These are phyloP conservation scores for Drosophila nasuta DNA, from an alignment of 1,140 invertebrate species.

Conservation along the genomic window DNA sequence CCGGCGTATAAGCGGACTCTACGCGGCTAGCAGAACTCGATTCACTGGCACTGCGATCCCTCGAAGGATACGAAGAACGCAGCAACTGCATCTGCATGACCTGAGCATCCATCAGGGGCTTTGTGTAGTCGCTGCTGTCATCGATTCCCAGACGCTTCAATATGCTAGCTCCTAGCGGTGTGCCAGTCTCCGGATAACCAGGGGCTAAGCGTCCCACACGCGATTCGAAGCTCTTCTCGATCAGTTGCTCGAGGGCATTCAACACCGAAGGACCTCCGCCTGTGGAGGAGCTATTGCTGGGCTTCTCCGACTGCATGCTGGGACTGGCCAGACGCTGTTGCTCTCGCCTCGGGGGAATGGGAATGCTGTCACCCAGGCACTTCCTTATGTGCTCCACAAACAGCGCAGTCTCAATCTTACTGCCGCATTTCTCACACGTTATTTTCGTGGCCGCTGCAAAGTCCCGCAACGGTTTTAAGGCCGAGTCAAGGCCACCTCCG, in stretches of 20 bases:
- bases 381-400: slow-evolving; percentile 97
- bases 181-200: slow-evolving; percentile 85
- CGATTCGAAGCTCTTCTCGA: slow-evolving; percentile 98
- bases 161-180: slow-evolving; percentile 94
- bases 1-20: slow-evolving; percentile 90
- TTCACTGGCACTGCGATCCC: slow-evolving; percentile 93
- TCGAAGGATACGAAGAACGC: slow-evolving; percentile 88
- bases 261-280: slow-evolving; percentile 92
- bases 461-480: slow-evolving; percentile 88
- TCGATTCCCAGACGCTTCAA: slow-evolving; percentile 96
- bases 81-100: slow-evolving; percentile 94
- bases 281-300: not conserved
- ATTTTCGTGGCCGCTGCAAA: slow-evolving; percentile 90
- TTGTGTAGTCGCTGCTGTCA: slow-evolving; percentile 96
- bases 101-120: slow-evolving; percentile 94
- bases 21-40: slow-evolving; percentile 93
- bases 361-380: slow-evolving; percentile 90
- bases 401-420: slow-evolving; percentile 96
- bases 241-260: slow-evolving; percentile 97
- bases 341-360: slow-evolving; percentile 83
- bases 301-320: slow-evolving; percentile 77
- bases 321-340: slow-evolving; percentile 82
- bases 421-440: slow-evolving; percentile 97
- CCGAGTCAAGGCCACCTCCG: slow-evolving; percentile 88
- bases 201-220: slow-evolving; percentile 86